phyloP scores from a whole-genome alignment of 1,140 invertebrate genomes.

The Scylla paramamosain region DNA sequence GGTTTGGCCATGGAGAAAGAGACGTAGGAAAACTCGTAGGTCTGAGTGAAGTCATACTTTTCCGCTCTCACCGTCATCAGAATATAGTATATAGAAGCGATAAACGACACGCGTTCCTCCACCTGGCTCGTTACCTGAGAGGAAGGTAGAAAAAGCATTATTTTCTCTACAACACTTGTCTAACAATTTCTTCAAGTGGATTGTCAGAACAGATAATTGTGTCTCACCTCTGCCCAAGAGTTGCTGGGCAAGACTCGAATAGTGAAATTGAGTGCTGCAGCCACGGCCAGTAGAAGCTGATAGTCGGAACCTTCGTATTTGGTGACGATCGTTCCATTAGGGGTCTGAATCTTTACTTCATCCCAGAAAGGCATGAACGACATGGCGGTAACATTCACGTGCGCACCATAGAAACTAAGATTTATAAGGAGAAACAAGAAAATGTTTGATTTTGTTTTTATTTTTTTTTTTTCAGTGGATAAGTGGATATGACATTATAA shows the following conservation, averaged over 20 bases:
- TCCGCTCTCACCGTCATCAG: not conserved
- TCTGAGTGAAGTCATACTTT: not conserved
- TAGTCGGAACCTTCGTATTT: slow-evolving; percentile 52
- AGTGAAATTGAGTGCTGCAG: slow-evolving; percentile 49
- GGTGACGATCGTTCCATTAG: not conserved
- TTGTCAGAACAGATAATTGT: not conserved
- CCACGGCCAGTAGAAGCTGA: slow-evolving; percentile 24
- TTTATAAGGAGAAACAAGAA: not conserved
- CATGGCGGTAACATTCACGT: slow-evolving; percentile 46
- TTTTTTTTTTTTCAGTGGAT: too few species aligned
- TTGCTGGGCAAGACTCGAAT: slow-evolving; percentile 42
- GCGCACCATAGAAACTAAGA: slow-evolving; percentile 38
- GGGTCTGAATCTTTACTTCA: not conserved
- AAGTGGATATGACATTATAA: too few species aligned
- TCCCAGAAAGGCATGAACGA: slow-evolving; percentile 59
- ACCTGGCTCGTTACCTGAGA: not conserved
- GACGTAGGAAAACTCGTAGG: slow-evolving; percentile 7
- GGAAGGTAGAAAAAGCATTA: not conserved
- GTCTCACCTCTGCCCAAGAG: slow-evolving; percentile 50
- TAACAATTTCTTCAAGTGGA: too few species aligned
- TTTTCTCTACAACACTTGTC: too few species aligned
- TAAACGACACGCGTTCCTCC: not conserved
- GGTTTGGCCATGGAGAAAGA: slow-evolving; percentile 37
- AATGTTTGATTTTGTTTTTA: too few species aligned
- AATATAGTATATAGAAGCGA: not conserved